Conservation (phyloP, 2,888 invertebrate genomes). For the Crepidodera aurea region DNA sequence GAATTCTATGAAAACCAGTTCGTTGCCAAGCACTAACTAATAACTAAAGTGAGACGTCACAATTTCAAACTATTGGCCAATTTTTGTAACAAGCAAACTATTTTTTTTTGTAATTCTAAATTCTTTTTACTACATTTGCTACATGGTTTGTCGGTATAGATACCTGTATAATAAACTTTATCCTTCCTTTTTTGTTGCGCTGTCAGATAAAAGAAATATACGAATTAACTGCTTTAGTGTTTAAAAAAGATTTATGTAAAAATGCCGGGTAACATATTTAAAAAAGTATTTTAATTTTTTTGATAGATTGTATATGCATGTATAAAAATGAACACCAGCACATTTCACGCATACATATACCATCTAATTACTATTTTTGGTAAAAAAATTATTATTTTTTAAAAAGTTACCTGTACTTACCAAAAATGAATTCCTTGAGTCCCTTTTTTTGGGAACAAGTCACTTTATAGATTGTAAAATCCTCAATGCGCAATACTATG, state of each 20-base stretch:
- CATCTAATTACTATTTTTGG: too few relatives aligned
- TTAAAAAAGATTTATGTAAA: too few relatives aligned
- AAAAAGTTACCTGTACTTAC: slow-evolving; percentile 60
- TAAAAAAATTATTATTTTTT: neutral
- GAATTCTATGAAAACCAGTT: neutral
- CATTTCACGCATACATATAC: too few relatives aligned
- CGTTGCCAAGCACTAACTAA: neutral
- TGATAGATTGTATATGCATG: too few relatives aligned
- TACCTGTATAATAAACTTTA: slow-evolving; percentile 57
- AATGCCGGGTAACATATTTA: too few relatives aligned
- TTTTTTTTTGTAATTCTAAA: neutral
- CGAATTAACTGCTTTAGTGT: slow-evolving; percentile 9
- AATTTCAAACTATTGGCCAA: neutral
- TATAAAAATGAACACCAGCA: too few relatives aligned
- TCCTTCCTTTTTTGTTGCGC: slow-evolving; percentile 68
- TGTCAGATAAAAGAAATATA: slow-evolving; percentile 53
- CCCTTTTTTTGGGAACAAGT: slow-evolving; percentile 76
- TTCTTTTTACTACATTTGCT: slow-evolving; percentile 24
- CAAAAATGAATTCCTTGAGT: slow-evolving; percentile 82
- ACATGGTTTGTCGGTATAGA: slow-evolving; percentile 24
- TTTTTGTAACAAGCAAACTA: slow-evolving; percentile 1
- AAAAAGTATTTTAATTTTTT: too few relatives aligned
- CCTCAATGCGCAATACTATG: slow-evolving; percentile 87
- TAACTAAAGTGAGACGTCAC: neutral
- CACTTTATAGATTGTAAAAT: slow-evolving; percentile 88